These are phyloP conservation scores for Yponomeuta malinellus DNA, from an alignment of 2,888 invertebrate species.

Conservation along the genomic window DNA sequence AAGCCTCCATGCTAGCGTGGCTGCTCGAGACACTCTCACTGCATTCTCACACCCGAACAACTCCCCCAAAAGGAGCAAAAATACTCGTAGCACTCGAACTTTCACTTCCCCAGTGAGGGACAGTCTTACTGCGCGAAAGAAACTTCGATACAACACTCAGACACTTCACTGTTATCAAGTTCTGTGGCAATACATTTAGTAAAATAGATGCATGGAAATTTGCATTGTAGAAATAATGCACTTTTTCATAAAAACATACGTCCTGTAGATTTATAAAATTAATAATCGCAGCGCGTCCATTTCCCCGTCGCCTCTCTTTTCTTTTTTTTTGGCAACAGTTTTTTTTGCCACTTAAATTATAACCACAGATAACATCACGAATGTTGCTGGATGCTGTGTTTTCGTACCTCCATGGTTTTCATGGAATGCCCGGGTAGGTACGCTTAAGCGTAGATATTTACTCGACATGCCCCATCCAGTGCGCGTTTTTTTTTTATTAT, in stretches of 20 bases:
- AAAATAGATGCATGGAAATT: not conserved
- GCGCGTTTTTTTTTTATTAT: too few species aligned
- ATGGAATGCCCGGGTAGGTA: too few species aligned
- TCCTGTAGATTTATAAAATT: not conserved
- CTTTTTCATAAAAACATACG: not conserved
- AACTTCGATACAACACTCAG: not conserved
- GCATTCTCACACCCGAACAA: slow-evolving; percentile 6
- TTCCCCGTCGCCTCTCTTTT: not conserved
- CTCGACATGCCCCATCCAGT: too few species aligned
- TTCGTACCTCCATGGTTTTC: too few species aligned
- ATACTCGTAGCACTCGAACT: slow-evolving; percentile 3
- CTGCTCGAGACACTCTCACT: not conserved
- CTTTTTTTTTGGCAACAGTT: not conserved
- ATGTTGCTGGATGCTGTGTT: not conserved
- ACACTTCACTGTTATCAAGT: not conserved
- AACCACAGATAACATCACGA: not conserved
- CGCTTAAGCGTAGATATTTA: too few species aligned
- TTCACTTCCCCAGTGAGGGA: slow-evolving; percentile 9
- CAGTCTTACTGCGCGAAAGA: not conserved
- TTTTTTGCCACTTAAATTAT: not conserved
- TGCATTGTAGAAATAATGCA: not conserved
- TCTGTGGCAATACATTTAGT: not conserved
- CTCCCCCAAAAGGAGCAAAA: not conserved
- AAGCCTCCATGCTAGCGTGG: slow-evolving; percentile 30
- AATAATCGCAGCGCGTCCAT: not conserved